phyloP scores from a whole-genome alignment of 2,113 vertebrate species.

The Sterrhoptilus dennistouni region DNA sequence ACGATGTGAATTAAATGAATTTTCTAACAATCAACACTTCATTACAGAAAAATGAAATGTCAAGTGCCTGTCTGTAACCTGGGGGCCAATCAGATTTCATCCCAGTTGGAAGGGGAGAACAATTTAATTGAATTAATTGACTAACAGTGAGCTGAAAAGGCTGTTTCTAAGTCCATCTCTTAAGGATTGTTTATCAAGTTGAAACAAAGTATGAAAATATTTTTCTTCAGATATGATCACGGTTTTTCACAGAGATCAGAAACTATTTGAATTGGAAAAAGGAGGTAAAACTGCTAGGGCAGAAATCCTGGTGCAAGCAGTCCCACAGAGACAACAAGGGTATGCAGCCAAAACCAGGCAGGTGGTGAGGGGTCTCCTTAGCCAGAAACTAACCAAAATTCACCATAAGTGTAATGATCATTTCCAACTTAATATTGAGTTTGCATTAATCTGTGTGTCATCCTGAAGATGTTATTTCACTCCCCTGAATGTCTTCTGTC shows the following conservation, averaged over 20 bases:
- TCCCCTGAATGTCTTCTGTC: background rate
- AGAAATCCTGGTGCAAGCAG: background rate
- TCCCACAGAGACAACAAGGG: rapidly evolving
- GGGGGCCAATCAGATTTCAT: background rate
- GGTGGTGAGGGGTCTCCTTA: background rate
- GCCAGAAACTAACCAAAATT: background rate
- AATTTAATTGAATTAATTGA: background rate
- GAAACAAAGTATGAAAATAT: background rate
- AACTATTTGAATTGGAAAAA: background rate
- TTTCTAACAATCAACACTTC: background rate
- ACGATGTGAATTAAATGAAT: background rate
- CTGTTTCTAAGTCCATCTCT: background rate
- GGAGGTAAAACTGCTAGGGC: background rate
- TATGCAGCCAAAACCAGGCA: background rate
- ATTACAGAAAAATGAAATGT: background rate
- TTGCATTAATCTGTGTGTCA: background rate
- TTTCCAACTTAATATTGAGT: background rate
- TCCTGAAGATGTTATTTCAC: background rate
- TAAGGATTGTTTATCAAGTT: background rate
- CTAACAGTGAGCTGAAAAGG: background rate
- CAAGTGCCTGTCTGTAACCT: background rate
- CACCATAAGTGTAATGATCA: background rate
- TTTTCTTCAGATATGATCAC: background rate
- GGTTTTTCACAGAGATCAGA: background rate
- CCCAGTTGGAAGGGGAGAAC: background rate